Conservation (phyloP, 2,113 vertebrate species). For the Oreamnos americanus region DNA sequence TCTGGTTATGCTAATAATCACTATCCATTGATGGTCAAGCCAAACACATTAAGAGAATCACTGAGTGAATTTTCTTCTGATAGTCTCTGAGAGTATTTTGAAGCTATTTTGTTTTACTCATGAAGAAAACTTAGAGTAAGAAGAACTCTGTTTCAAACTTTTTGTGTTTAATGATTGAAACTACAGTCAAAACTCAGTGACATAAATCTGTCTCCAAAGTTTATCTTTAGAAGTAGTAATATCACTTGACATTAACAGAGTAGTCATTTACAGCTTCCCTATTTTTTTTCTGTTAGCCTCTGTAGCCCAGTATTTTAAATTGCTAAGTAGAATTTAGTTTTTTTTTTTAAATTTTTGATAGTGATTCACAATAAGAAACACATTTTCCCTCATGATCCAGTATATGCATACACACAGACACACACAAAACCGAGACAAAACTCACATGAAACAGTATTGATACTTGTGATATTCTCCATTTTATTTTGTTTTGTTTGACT, state of each 20-base stretch:
- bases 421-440: not conserved
- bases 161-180: not conserved
- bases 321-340: not conserved
- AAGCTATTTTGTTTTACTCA: slow-evolving; percentile 13
- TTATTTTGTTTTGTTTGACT: not conserved
- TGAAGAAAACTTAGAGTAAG: not conserved
- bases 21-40: not conserved
- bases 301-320: not conserved
- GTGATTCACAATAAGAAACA: not conserved
- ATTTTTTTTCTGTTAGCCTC: not conserved
- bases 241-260: not conserved
- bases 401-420: not conserved
- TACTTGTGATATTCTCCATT: not conserved
- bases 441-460: not conserved
- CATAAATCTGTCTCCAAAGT: not conserved
- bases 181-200: not conserved
- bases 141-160: not conserved
- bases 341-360: not conserved
- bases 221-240: not conserved
- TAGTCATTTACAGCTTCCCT: not conserved
- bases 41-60: not conserved
- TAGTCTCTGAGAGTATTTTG: not conserved
- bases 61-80: not conserved
- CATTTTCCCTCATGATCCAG: not conserved
- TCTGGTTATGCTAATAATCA: not conserved